A percentile compares a stretch with the other conserved stretches of the same genome.
Evolutionary conservation across 2,888 invertebrate species (phyloP).

Genomic region (Cetonia aurata): DNA sequence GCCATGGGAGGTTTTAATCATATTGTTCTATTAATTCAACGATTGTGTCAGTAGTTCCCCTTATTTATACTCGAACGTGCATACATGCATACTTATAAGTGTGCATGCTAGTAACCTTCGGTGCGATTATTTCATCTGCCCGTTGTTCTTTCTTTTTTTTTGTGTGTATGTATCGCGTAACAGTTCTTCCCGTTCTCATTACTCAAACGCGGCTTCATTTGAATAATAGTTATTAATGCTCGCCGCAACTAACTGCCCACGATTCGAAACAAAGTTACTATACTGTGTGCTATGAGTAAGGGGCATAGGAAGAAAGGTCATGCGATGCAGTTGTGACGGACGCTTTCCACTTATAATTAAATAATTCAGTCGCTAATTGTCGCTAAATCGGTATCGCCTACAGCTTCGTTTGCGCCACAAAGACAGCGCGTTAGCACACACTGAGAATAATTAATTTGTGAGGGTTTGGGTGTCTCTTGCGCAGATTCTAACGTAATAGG

Average conservation of each 20-base stretch:
- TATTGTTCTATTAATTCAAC: slow-evolving; percentile 49
- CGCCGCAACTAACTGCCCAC: slow-evolving; percentile 22
- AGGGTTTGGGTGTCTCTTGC: slow-evolving; percentile 16
- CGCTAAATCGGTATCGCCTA: slow-evolving; percentile 38
- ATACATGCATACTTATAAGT: too few species aligned
- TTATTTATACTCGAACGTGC: too few species aligned
- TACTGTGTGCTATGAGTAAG: too few species aligned
- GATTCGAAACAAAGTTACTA: too few species aligned
- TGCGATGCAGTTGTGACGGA: too few species aligned
- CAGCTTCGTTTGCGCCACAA: slow-evolving; percentile 8
- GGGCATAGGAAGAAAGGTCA: slow-evolving; percentile 41
- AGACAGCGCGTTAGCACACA: slow-evolving; percentile 20
- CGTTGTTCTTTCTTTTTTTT: slow-evolving; percentile 14
- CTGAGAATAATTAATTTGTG: slow-evolving; percentile 24
- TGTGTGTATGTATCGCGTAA: background rate
- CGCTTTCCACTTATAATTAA: slow-evolving; percentile 40
- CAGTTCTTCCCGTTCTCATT: too few species aligned
- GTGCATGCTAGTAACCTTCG: too few species aligned
- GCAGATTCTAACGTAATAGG: background rate
- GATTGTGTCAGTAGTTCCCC: slow-evolving; percentile 44
- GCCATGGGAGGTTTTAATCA: slow-evolving; percentile 51
- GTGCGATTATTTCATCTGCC: slow-evolving; percentile 41
- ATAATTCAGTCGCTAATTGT: slow-evolving; percentile 37
- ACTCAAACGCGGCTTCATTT: background rate
- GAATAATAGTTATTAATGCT: slow-evolving; percentile 43